These are phyloP conservation scores for Yponomeuta sedellus DNA, from an alignment of 2,888 invertebrate genomes.

Conservation along the genomic window DNA sequence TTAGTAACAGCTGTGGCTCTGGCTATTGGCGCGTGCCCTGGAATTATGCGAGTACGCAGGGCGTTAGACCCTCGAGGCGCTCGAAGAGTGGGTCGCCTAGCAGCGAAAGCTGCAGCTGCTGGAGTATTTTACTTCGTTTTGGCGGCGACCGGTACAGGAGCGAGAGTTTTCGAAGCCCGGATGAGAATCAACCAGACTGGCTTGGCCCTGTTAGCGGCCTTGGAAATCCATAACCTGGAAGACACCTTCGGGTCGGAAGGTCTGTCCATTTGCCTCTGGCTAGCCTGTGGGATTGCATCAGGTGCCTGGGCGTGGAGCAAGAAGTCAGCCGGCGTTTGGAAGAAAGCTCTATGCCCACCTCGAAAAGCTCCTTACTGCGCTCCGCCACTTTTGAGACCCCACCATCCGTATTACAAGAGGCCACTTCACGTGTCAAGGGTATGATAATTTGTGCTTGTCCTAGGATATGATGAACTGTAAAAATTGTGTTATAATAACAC, in stretches of 20 bases:
- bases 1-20: conserved; percentile 83
- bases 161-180: conserved; percentile 79
- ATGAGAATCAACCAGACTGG: conserved; percentile 63
- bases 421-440: conserved; percentile 66
- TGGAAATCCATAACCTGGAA: conserved; percentile 51
- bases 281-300: conserved; percentile 79
- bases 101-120: conserved; percentile 86
- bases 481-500: background rate
- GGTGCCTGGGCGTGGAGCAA: conserved; percentile 82
- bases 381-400: conserved; percentile 54
- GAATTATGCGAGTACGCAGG: conserved; percentile 84
- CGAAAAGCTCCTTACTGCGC: conserved; percentile 53
- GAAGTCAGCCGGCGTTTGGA: conserved; percentile 78
- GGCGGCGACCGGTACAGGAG: conserved; percentile 83
- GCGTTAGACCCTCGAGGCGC: conserved; percentile 76
- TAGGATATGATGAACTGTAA: background rate
- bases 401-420: conserved; percentile 60
- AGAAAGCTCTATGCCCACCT: conserved; percentile 65
- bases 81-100: conserved; percentile 81
- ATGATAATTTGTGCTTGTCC: conserved; percentile 29
- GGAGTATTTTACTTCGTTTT: conserved; percentile 85
- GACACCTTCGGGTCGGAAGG: conserved; percentile 47
- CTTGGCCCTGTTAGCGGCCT: conserved; percentile 64
- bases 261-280: conserved; percentile 76
- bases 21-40: conserved; percentile 84